A percentile compares a stretch with the other conserved stretches of the same genome.
Conservation (phyloP, 2,113 vertebrate species). For the Leptobrachium ailaonicum region DNA sequence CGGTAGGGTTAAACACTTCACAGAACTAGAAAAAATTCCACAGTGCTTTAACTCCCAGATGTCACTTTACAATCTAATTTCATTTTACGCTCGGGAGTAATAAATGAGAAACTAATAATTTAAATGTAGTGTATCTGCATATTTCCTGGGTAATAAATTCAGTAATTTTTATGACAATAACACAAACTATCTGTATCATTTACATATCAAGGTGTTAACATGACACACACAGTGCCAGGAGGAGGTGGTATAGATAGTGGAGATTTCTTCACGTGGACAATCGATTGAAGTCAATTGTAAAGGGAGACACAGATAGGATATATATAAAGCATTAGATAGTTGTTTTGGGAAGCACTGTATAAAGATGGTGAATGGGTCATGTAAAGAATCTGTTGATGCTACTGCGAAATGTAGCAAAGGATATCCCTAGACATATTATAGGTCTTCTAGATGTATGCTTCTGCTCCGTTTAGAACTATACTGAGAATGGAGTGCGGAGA, state of each 20-base stretch:
- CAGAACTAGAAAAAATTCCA: neutral
- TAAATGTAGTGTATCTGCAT: conserved; percentile 39
- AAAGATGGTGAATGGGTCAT: too few relatives aligned
- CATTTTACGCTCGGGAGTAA: conserved; percentile 34
- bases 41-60: conserved; percentile 22
- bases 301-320: neutral
- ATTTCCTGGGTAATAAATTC: conserved; percentile 39
- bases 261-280: neutral
- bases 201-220: conserved; percentile 24
- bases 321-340: neutral
- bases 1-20: conserved; percentile 26
- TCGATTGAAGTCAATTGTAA: neutral
- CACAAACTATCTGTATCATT: conserved; percentile 26
- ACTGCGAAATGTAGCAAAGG: neutral
- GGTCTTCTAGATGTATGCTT: too few relatives aligned
- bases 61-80: conserved; percentile 29
- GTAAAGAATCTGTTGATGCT: neutral
- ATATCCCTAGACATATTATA: too few relatives aligned
- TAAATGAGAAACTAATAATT: conserved; percentile 31
- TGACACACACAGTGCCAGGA: conserved; percentile 1
- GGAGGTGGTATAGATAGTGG: too few relatives aligned
- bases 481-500: too few relatives aligned
- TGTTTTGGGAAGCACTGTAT: neutral
- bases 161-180: conserved; percentile 17
- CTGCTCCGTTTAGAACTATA: too few relatives aligned